These are phyloP conservation scores for Blastobasis adustella DNA, from an alignment of 2,888 invertebrate species.

Conservation along the genomic window DNA sequence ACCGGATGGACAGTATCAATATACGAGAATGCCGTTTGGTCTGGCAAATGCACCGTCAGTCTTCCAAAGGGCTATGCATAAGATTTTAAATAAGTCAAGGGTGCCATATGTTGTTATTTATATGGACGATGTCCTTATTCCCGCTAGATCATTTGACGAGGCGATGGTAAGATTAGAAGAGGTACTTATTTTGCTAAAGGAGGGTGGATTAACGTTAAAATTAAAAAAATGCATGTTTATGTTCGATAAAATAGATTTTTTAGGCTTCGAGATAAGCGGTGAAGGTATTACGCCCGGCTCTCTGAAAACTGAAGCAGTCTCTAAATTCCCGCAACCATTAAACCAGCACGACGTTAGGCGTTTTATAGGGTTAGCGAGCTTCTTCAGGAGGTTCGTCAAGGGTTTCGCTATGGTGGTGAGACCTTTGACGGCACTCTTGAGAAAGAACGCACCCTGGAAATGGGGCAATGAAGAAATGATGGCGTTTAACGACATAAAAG, in stretches of 20 bases:
- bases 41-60: conserved; percentile 8
- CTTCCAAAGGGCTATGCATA: conserved; percentile 1
- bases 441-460: neutral
- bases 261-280: conserved; percentile 2
- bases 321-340: conserved; percentile 2
- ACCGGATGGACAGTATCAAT: conserved; percentile 4
- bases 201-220: conserved; percentile 9
- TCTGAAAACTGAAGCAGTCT: conserved; percentile 2
- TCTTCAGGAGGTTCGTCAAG: too few species aligned
- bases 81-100: neutral
- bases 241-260: neutral
- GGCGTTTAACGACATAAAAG: conserved; percentile 16
- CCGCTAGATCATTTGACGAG: conserved; percentile 1
- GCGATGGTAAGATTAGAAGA: conserved; percentile 5
- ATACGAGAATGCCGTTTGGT: conserved; percentile 11
- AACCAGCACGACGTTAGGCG: conserved; percentile 2
- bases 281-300: conserved; percentile 3
- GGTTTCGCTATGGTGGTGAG: too few species aligned
- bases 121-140: conserved; percentile 11
- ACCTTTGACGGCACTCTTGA: neutral
- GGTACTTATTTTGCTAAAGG: neutral
- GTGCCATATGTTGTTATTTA: conserved; percentile 5
- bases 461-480: conserved; percentile 7
- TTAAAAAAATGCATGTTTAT: conserved; percentile 1
- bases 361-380: conserved; percentile 3